phyloP scores from a whole-genome alignment of 2,888 invertebrate species.

The Ceramica pisi region DNA sequence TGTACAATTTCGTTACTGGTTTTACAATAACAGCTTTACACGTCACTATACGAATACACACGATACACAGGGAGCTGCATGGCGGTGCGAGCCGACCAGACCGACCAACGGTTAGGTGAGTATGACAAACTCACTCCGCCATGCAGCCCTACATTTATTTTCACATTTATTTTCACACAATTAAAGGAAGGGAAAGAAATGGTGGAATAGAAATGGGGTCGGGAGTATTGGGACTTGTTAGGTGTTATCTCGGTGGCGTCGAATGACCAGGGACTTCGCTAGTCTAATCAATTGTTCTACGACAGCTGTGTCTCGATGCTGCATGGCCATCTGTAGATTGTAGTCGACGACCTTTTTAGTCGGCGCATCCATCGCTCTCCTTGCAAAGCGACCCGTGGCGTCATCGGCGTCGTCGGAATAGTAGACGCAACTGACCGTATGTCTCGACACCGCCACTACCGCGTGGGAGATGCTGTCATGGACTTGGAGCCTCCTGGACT shows the following conservation, averaged over 20 bases:
- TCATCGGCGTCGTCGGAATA: neutral
- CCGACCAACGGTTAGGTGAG: too few species aligned
- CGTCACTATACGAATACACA: too few species aligned
- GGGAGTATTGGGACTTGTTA: neutral
- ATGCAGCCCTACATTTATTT: too few species aligned
- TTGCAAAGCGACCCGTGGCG: neutral
- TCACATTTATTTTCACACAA: too few species aligned
- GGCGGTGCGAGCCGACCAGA: too few species aligned
- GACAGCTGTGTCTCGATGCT: neutral
- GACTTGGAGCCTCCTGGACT: neutral
- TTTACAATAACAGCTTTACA: too few species aligned
- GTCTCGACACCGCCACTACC: neutral
- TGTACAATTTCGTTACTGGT: too few species aligned
- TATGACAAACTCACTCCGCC: too few species aligned
- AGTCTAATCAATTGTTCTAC: neutral
- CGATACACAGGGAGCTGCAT: too few species aligned
- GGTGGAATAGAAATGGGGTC: neutral
- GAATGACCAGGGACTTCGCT: neutral
- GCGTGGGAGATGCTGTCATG: neutral
- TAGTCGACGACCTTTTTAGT: too few species aligned
- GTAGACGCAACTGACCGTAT: neutral
- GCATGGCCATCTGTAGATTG: neutral
- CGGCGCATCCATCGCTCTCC: neutral
- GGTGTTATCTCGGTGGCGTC: too few species aligned
- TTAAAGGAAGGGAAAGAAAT: too few species aligned